Evolutionary conservation across 2,797 vertebrate genomes (phyloP).

Genomic region (Pelodytes ibericus): DNA sequence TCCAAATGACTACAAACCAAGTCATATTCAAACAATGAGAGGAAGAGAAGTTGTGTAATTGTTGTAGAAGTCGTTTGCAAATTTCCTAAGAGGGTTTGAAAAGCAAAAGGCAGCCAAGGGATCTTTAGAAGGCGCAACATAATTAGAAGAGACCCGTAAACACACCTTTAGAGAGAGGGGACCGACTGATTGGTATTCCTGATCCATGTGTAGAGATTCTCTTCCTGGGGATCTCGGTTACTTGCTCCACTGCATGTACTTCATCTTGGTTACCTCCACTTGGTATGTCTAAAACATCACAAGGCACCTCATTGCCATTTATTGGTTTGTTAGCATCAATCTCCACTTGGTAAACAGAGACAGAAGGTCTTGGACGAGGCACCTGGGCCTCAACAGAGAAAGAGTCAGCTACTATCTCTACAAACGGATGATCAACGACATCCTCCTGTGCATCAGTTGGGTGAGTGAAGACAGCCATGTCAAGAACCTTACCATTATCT

Average conservation of each 20-base stretch:
- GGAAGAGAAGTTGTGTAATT: not conserved
- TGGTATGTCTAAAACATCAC: conserved; percentile 37
- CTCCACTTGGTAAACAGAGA: conserved; percentile 59
- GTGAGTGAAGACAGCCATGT: conserved; percentile 11
- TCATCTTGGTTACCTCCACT: conserved; percentile 9
- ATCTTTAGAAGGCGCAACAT: conserved; percentile 56
- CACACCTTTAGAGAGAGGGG: conserved; percentile 75
- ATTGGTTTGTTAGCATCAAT: conserved; percentile 56
- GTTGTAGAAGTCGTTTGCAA: conserved; percentile 48
- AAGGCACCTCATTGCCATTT: conserved; percentile 14
- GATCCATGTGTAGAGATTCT: conserved; percentile 40
- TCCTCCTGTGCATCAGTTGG: not conserved
- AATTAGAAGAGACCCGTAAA: conserved; percentile 43
- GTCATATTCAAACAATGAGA: not conserved
- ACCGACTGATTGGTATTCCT: conserved; percentile 63
- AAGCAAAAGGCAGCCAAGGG: conserved; percentile 55
- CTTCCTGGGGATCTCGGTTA: conserved; percentile 45
- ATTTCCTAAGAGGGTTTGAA: conserved; percentile 58
- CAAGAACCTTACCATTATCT: not conserved
- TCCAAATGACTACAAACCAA: conserved; percentile 1
- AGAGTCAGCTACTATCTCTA: conserved; percentile 18
- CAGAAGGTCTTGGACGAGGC: conserved; percentile 29
- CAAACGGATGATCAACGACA: not conserved
- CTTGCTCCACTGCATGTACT: conserved; percentile 10
- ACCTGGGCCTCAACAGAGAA: conserved; percentile 20